Percentiles rank a stretch among this genome's conserved stretches.
These are phyloP conservation scores for Myrmecophaga tridactyla DNA, from an alignment of 2,113 vertebrate genomes.

Conservation along the genomic window DNA sequence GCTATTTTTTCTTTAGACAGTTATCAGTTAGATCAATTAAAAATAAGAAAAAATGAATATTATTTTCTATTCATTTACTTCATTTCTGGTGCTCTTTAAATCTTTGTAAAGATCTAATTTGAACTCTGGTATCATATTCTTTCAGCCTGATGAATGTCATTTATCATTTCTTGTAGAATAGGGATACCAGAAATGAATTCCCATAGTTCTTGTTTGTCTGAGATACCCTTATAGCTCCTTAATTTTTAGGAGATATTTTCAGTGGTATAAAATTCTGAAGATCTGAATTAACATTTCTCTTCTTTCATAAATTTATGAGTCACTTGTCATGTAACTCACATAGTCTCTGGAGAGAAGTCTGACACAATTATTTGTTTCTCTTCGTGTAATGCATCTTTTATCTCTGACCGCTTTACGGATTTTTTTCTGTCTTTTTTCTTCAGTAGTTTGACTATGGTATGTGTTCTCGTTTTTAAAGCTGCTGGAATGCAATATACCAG, in stretches of 20 bases:
- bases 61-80: not conserved
- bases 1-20: not conserved
- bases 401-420: too few relatives aligned
- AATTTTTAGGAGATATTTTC: too few relatives aligned
- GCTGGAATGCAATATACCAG: too few relatives aligned
- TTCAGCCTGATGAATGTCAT: too few relatives aligned
- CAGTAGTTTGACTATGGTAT: too few relatives aligned
- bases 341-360: not conserved
- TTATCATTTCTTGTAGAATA: too few relatives aligned
- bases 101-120: not conserved
- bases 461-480: too few relatives aligned
- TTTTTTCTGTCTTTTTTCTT: too few relatives aligned
- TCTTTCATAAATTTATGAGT: not conserved
- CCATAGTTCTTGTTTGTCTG: too few relatives aligned
- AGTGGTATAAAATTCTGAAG: too few relatives aligned
- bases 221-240: not conserved
- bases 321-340: accelerated
- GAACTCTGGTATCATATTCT: not conserved
- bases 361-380: not conserved
- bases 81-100: not conserved
- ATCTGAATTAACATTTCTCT: not conserved
- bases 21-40: not conserved
- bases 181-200: not conserved
- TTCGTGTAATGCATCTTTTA: not conserved
- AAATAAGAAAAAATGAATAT: not conserved